Evolutionary conservation across 2,888 invertebrate genomes (phyloP).

Genomic region (Stenotaenia linearis): DNA sequence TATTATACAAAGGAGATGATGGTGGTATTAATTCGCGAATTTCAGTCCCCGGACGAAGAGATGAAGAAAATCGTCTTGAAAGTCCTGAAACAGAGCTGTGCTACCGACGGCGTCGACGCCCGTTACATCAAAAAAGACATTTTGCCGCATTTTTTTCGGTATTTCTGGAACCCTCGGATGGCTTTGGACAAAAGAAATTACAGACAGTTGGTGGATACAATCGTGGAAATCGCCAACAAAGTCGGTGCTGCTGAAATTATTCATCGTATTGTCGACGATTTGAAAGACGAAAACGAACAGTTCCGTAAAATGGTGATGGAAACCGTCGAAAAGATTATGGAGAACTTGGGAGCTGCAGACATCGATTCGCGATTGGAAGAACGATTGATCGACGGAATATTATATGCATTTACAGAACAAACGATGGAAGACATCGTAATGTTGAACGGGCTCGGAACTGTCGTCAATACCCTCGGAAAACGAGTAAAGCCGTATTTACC

Average conservation of each 20-base stretch:
- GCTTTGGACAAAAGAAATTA: conserved; percentile 97
- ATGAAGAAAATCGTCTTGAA: conserved; percentile 99
- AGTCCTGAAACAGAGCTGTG: conserved; percentile 98
- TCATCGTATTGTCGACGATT: conserved; percentile 94
- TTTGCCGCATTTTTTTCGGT: conserved; percentile 94
- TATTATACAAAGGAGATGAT: conserved; percentile 99
- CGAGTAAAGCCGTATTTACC: conserved; percentile 97
- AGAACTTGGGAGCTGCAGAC: conserved; percentile 93
- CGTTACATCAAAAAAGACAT: conserved; percentile 99
- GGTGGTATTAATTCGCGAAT: conserved; percentile 97
- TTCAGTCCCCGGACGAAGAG: conserved; percentile 99
- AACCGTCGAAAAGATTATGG: conserved; percentile 98
- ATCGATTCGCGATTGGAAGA: conserved; percentile 97
- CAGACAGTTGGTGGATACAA: conserved; percentile 95
- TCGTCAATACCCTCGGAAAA: conserved; percentile 94
- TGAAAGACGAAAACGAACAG: conserved; percentile 99
- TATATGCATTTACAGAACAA: conserved; percentile 99
- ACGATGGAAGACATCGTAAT: conserved; percentile 99
- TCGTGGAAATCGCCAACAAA: conserved; percentile 99
- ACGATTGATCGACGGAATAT: conserved; percentile 96
- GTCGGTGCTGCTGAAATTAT: conserved; percentile 99
- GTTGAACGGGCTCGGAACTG: conserved; percentile 98
- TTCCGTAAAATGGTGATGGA: conserved; percentile 99
- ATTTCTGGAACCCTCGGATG: conserved; percentile 99
- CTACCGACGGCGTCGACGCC: conserved; percentile 98